Base-by-base conservation (phyloP, 2,888 invertebrate species). In the Pecten maximus region DNA sequence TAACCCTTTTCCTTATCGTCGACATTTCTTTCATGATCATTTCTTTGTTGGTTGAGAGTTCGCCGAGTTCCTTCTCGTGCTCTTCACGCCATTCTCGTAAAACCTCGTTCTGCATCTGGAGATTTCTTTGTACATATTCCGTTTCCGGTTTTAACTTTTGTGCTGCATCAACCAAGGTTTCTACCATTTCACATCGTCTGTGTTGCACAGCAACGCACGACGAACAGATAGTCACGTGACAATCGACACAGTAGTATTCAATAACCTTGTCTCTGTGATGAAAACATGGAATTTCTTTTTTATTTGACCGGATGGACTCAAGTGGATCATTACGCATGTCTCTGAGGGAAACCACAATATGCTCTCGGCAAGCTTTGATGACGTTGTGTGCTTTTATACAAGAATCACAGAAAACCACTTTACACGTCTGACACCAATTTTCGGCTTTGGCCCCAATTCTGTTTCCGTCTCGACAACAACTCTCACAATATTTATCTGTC, bases 201-300 rank as follows among this genome's bases (percentile, higher is more conserved):
- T 94, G 95, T 44, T 94, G 92, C 50, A 95, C 92, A 2, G 95
- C 94, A 19, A 94, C 94, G 88, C 95, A 95, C 23, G 94, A 93
- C 19, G 94, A 94, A 89, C 95, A 95, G 19, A 93, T 93, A 10
- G 94, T 91, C 0, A 92, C 90, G 40, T 93, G 91, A 91, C 94
- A 94, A 88, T 94, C 94, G 10, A 94, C 91, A 90, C 94, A 94
- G 91, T 95, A 94, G 87, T 94, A 94, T 89, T 94, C 94, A 28
- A 94, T 89, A 1, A 93, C 86, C 89, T 94, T 94, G 90, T 93
- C 93, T 40, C 91, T 92, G 89, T 94, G 95, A 90, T 93, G 92
- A n/a, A 92, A 86, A 91, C 94, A 94, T 23, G 93, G 91, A 40
- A 94, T 94, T 60, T 94, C 94, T 23, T 94, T 93, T 87, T 94